Evolutionary conservation across 2,113 vertebrate species (phyloP).

Genomic region (Anarrhichthys ocellatus): DNA sequence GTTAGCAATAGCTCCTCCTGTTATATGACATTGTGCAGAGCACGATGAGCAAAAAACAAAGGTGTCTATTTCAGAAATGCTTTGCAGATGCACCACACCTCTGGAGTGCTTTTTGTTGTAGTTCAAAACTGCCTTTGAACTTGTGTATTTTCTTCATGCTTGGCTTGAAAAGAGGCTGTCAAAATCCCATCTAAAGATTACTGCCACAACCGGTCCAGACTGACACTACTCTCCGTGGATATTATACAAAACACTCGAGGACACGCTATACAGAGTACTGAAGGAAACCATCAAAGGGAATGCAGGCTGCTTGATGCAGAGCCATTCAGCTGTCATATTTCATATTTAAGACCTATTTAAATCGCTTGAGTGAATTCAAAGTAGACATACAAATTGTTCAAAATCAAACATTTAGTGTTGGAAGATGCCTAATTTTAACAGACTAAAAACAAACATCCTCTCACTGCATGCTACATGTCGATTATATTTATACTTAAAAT

Average conservation of each 20-base stretch:
- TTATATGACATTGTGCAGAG: not conserved
- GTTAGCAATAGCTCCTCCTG: not conserved
- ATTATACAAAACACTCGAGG: slow-evolving; percentile 10
- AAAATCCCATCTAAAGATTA: slow-evolving; percentile 28
- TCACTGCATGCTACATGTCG: not conserved
- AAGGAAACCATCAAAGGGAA: not conserved
- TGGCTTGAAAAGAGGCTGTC: slow-evolving; percentile 25
- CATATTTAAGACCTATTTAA: not conserved
- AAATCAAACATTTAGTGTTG: not conserved
- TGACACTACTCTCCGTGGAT: slow-evolving; percentile 24
- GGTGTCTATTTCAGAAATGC: not conserved
- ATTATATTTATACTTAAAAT: not conserved
- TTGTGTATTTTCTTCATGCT: slow-evolving; percentile 7
- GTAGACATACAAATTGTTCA: not conserved
- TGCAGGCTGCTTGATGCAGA: not conserved
- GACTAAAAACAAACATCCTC: not conserved
- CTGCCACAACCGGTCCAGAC: slow-evolving; percentile 15
- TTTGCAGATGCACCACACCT: not conserved
- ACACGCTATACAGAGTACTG: not conserved
- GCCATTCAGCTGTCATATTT: not conserved
- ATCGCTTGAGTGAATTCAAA: not conserved
- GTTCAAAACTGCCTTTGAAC: slow-evolving; percentile 15
- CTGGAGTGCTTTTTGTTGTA: not conserved
- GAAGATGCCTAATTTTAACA: not conserved
- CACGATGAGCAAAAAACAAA: not conserved